Evolutionary conservation across 2,113 vertebrate species (phyloP), one percentile per base, ranked within the genome.

Genomic region (Anarrhichthys ocellatus): DNA sequence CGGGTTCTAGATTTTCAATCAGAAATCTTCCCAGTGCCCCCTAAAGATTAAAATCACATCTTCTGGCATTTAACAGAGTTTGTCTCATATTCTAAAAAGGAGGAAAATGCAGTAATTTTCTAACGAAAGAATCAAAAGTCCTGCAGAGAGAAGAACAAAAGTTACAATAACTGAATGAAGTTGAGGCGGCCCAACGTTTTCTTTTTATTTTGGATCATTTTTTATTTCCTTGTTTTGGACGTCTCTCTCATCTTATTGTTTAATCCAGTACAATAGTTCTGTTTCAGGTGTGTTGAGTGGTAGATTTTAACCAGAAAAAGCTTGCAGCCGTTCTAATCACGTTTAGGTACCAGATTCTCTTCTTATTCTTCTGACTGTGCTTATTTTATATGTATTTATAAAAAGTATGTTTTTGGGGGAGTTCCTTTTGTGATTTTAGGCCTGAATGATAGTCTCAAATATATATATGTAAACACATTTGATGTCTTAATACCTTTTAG

Each of bases 401-500:
- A 95, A 34, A 36, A 88, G 86, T 93, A 80, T 88, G 91, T 94
- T 93, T 93, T 87, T 6, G 38, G 78, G 87, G 89, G 80, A 77
- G 80, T 93, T 94, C 83, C 83, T 93, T 94, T 92, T 91, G 93
- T 95, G 93, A 93, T 70, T 91, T 92, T 94, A 93, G 94, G 90
- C 93, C 93, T 95, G 93, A 93, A 94, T 81, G 91, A 93, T 94
- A 94, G 92, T 94, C 91, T 91, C 87, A 84, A 92, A 70, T 56
- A 94, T 92, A 91, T 90, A 91, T 90, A 88, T 92, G 92, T 95
- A 92, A 93, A 94, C 93, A 93, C 91, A 94, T 93, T 95, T 90
- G 92, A 95, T 95, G 95, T 95, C 94, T 95, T 94, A 89, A 95
- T 91, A 93, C 88, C 93, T 95, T 96, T 95, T 96, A 94, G 95